Evolutionary conservation across 2,113 vertebrate genomes (phyloP).

Genomic region (Clinocottus analis): DNA sequence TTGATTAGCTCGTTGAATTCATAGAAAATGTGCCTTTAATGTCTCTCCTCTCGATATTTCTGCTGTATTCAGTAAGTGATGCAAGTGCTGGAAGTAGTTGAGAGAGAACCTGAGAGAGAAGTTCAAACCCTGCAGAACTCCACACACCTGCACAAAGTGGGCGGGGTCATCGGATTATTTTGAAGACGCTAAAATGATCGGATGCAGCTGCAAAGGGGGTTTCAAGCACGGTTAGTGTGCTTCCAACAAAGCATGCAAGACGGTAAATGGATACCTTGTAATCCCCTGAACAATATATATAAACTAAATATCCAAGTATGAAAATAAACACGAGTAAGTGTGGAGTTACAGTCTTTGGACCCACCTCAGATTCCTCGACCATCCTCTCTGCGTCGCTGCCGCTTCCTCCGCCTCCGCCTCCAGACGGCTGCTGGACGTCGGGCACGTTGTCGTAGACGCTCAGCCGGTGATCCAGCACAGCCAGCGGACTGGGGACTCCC

Average conservation of each 20-base stretch:
- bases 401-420: slow-evolving; percentile 32
- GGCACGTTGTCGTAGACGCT: slow-evolving; percentile 92
- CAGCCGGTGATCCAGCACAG: slow-evolving; percentile 72
- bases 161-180: background rate
- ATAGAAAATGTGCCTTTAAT: background rate
- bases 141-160: no score
- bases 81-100: no score
- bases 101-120: background rate
- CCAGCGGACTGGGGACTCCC: slow-evolving; percentile 6
- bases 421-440: slow-evolving; percentile 37
- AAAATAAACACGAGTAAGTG: background rate
- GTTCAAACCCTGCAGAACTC: background rate
- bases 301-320: background rate
- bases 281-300: background rate
- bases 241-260: background rate
- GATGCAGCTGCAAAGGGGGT: background rate
- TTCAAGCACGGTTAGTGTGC: background rate
- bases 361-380: slow-evolving; percentile 50
- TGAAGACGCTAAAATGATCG: background rate
- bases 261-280: background rate
- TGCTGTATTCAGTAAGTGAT: no score
- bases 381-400: slow-evolving; percentile 29
- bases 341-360: background rate
- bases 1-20: background rate
- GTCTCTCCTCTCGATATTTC: background rate